Evolutionary conservation across 1,140 invertebrate genomes (phyloP).

Genomic region (Diachasma alloeum): DNA sequence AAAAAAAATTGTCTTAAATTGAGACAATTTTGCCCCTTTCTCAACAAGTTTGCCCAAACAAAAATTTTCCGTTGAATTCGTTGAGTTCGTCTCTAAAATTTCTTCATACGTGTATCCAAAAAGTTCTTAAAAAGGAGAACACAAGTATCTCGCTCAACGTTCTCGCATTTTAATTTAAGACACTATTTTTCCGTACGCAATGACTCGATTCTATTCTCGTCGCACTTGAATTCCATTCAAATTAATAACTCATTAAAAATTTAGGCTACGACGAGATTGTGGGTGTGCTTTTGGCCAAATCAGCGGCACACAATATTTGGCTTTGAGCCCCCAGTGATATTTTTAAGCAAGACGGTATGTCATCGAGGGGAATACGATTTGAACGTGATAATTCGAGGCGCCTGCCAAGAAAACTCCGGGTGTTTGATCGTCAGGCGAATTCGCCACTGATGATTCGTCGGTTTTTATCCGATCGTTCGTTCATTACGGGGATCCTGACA

Average conservation of each 20-base stretch:
- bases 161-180: too few species aligned
- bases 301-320: background rate
- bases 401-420: background rate
- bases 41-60: too few species aligned
- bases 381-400: background rate
- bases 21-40: too few species aligned
- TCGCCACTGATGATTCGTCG: background rate
- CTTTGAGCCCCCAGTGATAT: background rate
- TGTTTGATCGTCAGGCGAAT: background rate
- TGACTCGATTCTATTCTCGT: background rate
- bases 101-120: too few species aligned
- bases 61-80: too few species aligned
- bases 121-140: too few species aligned
- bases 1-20: too few species aligned
- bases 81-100: too few species aligned
- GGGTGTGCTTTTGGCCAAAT: slow-evolving; percentile 1
- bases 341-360: background rate
- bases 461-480: background rate
- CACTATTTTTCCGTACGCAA: too few species aligned
- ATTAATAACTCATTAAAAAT: background rate
- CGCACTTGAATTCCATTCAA: background rate
- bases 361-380: background rate
- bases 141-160: too few species aligned
- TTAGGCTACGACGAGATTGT: background rate
- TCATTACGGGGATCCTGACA: background rate